These are phyloP conservation scores for Mixornis gularis DNA, from an alignment of 2,113 vertebrate genomes.

Conservation along the genomic window DNA sequence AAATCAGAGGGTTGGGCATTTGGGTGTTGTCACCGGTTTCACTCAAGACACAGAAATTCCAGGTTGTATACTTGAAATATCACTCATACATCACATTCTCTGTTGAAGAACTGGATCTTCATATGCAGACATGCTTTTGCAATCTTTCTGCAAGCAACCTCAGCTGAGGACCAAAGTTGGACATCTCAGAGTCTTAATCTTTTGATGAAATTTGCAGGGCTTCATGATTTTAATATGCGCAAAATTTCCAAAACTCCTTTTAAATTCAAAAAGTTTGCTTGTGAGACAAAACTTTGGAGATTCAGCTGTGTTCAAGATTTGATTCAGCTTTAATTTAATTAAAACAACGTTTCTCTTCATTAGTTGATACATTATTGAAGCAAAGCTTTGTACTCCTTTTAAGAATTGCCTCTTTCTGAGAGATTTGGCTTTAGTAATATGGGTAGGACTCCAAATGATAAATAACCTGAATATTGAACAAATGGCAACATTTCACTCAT, in stretches of 20 bases:
- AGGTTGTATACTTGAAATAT: neutral
- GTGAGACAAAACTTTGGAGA: neutral
- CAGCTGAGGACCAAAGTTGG: neutral
- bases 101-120: neutral
- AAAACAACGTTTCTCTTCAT: neutral
- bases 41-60: neutral
- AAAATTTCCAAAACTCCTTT: neutral
- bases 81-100: neutral
- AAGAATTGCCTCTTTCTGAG: neutral
- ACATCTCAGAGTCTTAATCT: neutral
- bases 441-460: neutral
- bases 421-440: neutral
- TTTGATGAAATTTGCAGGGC: neutral
- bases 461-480: slow-evolving; percentile 39
- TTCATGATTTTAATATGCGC: neutral
- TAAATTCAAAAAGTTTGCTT: neutral
- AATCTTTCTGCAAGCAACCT: neutral
- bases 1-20: neutral
- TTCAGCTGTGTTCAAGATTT: neutral
- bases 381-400: neutral
- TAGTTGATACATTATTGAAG: neutral
- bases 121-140: neutral
- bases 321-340: neutral
- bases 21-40: neutral
- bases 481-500: slow-evolving; percentile 37